Evolutionary conservation across 2,888 invertebrate genomes (phyloP).

Genomic region (Melieria omissa): DNA sequence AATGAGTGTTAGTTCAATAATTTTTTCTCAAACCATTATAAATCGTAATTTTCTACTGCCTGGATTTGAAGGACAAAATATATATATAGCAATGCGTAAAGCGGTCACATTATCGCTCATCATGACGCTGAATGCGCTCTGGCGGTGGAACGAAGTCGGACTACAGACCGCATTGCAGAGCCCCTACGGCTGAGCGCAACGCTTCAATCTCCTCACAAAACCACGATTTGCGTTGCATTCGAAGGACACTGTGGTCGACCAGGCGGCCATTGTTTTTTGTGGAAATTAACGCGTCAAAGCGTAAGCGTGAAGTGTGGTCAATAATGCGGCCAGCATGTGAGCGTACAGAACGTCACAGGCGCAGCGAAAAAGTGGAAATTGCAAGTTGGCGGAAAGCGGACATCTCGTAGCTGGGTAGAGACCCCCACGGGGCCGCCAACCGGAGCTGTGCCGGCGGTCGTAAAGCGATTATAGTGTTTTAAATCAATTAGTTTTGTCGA

Average conservation of each 20-base stretch:
- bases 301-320: slow-evolving; percentile 24
- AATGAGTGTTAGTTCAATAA: too few relatives aligned
- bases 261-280: too few relatives aligned
- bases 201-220: too few relatives aligned
- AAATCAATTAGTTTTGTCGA: slow-evolving; percentile 68
- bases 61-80: background rate
- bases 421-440: too few relatives aligned
- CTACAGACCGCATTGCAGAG: background rate
- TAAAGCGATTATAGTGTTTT: slow-evolving; percentile 60
- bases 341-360: too few relatives aligned
- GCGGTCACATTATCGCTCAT: slow-evolving; percentile 61
- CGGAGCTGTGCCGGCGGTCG: background rate
- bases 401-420: too few relatives aligned
- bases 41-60: background rate
- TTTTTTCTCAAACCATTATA: too few relatives aligned
- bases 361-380: too few relatives aligned
- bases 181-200: too few relatives aligned
- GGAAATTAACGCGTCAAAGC: slow-evolving; percentile 11
- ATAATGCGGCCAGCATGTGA: slow-evolving; percentile 15
- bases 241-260: too few relatives aligned
- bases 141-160: slow-evolving; percentile 56
- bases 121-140: slow-evolving; percentile 61
- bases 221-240: too few relatives aligned
- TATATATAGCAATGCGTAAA: slow-evolving; percentile 25
- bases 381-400: too few relatives aligned